phyloP scores from a whole-genome alignment of 2,888 invertebrate species.

The Callyntrura guangdongensis region DNA sequence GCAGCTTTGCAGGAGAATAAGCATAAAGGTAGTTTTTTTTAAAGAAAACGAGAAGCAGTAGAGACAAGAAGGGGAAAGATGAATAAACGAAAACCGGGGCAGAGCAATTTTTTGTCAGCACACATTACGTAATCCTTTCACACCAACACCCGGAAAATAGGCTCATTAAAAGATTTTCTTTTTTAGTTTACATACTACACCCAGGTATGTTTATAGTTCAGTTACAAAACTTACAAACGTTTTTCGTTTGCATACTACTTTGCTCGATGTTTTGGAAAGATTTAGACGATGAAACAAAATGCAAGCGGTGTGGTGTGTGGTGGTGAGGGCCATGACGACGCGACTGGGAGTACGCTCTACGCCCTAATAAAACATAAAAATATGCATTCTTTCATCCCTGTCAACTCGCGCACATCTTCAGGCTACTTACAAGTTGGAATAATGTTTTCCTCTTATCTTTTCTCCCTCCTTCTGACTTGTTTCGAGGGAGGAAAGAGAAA shows the following conservation, averaged over 20 bases:
- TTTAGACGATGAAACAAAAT: too few species aligned
- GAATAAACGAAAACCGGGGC: conserved; percentile 46
- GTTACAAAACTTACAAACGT: too few species aligned
- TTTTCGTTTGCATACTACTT: background rate
- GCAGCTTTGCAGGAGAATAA: background rate
- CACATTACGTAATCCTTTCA: conserved; percentile 51
- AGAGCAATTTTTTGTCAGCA: conserved; percentile 48
- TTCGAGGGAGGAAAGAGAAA: too few species aligned
- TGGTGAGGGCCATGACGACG: background rate
- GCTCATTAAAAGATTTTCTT: conserved; percentile 76
- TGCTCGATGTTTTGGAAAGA: background rate
- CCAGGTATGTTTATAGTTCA: background rate
- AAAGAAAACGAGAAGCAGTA: too few species aligned
- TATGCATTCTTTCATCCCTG: conserved; percentile 35
- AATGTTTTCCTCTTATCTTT: conserved; percentile 13
- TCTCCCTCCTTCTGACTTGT: background rate
- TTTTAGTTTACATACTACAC: background rate
- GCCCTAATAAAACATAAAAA: conserved; percentile 51
- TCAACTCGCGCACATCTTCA: conserved; percentile 36
- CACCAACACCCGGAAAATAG: conserved; percentile 52
- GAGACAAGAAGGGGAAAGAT: conserved; percentile 30
- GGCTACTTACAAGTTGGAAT: conserved; percentile 47
- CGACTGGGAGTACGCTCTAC: background rate
- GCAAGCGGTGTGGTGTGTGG: too few species aligned
- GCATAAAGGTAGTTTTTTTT: background rate